Evolutionary conservation across 2,888 invertebrate genomes (phyloP).

Genomic region (Lepidonotus clava): DNA sequence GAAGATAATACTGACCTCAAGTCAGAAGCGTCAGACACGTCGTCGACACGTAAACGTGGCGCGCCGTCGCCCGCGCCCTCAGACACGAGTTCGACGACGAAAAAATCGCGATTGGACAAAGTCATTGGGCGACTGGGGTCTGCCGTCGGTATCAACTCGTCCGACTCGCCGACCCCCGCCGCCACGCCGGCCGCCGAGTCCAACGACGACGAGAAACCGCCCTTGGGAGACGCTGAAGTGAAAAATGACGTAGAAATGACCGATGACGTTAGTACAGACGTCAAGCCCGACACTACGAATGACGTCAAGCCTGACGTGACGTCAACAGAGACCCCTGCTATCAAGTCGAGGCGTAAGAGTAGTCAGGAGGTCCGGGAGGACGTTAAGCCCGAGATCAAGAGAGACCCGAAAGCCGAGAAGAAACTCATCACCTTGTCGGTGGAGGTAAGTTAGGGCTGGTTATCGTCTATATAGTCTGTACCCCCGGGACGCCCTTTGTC

Average conservation of each 20-base stretch:
- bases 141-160: background rate
- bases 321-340: background rate
- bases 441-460: background rate
- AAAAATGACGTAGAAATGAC: background rate
- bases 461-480: too few species aligned
- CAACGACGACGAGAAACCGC: too few species aligned
- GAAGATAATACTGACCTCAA: background rate
- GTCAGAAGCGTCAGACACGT: background rate
- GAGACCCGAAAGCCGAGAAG: background rate
- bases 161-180: too few species aligned
- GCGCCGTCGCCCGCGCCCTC: background rate
- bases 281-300: background rate
- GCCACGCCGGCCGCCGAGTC: too few species aligned
- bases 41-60: background rate
- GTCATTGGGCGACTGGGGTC: background rate
- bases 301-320: background rate
- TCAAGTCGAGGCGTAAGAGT: too few species aligned
- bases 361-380: too few species aligned
- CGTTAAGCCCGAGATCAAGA: background rate
- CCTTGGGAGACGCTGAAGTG: background rate
- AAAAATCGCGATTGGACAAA: constrained; percentile 21
- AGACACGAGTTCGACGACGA: background rate
- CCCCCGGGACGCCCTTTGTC: too few species aligned
- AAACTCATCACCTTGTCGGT: background rate
- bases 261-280: background rate